Conservation (phyloP, 2,797 vertebrate genomes). For the Enteromius anoplus region DNA sequence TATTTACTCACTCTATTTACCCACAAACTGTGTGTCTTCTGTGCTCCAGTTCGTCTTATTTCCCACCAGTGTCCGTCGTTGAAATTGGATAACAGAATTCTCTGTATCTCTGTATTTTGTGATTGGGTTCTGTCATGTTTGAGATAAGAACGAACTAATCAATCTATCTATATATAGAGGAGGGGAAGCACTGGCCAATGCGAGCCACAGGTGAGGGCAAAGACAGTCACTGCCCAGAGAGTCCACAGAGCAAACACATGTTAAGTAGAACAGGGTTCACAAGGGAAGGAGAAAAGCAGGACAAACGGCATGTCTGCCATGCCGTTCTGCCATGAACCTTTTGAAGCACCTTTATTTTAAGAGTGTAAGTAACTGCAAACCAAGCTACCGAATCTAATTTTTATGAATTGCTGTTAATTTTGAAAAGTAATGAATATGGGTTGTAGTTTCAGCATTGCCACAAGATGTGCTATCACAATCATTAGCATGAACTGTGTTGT, state of each 20-base stretch:
- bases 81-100: conserved; percentile 12
- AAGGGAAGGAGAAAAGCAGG: conserved; percentile 16
- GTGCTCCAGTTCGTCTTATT: background rate
- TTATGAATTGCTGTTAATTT: background rate
- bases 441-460: background rate
- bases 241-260: conserved; percentile 28
- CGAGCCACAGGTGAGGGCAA: conserved; percentile 15
- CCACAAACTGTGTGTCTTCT: background rate
- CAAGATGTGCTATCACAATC: background rate
- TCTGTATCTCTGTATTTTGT: conserved; percentile 20
- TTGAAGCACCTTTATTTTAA: too few relatives aligned
- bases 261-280: conserved; percentile 24
- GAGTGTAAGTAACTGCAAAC: background rate
- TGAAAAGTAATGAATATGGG: background rate
- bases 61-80: background rate
- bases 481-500: background rate
- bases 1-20: background rate
- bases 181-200: conserved; percentile 39
- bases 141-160: conserved; percentile 39
- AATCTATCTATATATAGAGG: conserved; percentile 36
- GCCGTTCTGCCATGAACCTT: background rate
- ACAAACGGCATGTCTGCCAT: background rate
- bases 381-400: background rate
- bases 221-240: conserved; percentile 26
- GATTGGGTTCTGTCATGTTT: conserved; percentile 13